A percentile compares a stretch with the other conserved stretches of the same genome.
Evolutionary conservation across 2,888 invertebrate genomes (phyloP).

Genomic region (Dolomedes plantarius): DNA sequence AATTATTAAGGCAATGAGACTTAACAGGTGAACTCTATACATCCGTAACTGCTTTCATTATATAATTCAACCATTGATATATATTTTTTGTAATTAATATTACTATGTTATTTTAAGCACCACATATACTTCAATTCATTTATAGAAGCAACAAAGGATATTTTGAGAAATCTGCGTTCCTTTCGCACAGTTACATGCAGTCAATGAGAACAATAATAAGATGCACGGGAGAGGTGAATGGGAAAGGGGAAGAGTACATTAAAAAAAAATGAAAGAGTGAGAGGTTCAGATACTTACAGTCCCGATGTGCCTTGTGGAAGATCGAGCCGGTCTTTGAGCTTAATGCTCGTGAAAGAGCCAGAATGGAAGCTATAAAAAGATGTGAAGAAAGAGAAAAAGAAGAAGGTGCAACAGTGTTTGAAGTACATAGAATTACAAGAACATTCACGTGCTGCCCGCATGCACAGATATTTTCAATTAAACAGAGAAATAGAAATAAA

Average conservation of each 20-base stretch:
- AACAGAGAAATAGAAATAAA: neutral
- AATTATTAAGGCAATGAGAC: too few relatives aligned
- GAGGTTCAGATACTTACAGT: slow-evolving; percentile 72
- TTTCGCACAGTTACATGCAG: neutral
- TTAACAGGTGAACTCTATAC: too few relatives aligned
- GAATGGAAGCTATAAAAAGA: slow-evolving; percentile 71
- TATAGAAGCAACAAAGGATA: too few relatives aligned
- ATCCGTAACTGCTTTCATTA: too few relatives aligned
- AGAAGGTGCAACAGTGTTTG: slow-evolving; percentile 34
- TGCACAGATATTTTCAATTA: slow-evolving; percentile 17
- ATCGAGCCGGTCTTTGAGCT: slow-evolving; percentile 73
- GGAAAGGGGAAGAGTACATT: neutral
- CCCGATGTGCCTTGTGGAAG: slow-evolving; percentile 73
- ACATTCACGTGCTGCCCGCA: slow-evolving; percentile 33
- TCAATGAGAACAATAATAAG: too few relatives aligned
- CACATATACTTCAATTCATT: too few relatives aligned
- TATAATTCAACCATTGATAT: too few relatives aligned
- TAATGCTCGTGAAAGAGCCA: slow-evolving; percentile 73
- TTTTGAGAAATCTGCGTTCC: too few relatives aligned
- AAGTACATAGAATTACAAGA: slow-evolving; percentile 21
- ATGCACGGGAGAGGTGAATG: neutral
- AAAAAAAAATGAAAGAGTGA: neutral
- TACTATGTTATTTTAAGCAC: too few relatives aligned
- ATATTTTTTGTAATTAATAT: too few relatives aligned
- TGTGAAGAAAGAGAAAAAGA: slow-evolving; percentile 43